phyloP scores from a whole-genome alignment of 2,888 invertebrate genomes.

The Pandemis heparana region DNA sequence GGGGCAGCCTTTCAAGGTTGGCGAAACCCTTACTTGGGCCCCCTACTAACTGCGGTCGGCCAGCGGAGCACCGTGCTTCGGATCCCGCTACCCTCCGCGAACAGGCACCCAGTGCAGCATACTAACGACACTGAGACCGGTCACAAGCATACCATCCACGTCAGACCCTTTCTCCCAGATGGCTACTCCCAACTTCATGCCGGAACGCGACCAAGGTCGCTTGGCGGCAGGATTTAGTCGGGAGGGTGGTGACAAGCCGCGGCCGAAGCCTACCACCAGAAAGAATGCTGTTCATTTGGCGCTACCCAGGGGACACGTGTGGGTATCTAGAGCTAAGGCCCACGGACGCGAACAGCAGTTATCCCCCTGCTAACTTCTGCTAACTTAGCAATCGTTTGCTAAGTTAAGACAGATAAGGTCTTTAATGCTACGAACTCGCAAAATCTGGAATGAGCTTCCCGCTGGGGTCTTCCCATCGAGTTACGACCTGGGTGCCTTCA shows the following conservation, averaged over 20 bases:
- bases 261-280: not conserved
- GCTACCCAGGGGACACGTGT: not conserved
- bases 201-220: not conserved
- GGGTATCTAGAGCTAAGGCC: not conserved
- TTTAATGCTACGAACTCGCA: too few species aligned
- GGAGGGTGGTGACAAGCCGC: not conserved
- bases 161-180: not conserved
- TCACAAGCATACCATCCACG: not conserved
- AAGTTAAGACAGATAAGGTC: too few species aligned
- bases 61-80: too few species aligned
- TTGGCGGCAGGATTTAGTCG: not conserved
- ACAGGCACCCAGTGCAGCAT: not conserved
- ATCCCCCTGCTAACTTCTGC: too few species aligned
- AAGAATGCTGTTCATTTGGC: not conserved
- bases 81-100: too few species aligned
- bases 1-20: too few species aligned
- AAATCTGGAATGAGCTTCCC: too few species aligned
- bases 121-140: not conserved
- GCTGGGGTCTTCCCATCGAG: too few species aligned
- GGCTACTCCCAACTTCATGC: not conserved
- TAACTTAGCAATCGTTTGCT: too few species aligned
- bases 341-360: not conserved
- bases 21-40: too few species aligned
- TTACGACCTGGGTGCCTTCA: too few species aligned
- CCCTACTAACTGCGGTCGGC: too few species aligned